Base-by-base conservation (phyloP, 2,113 vertebrate species). In the Grallaria varia region DNA sequence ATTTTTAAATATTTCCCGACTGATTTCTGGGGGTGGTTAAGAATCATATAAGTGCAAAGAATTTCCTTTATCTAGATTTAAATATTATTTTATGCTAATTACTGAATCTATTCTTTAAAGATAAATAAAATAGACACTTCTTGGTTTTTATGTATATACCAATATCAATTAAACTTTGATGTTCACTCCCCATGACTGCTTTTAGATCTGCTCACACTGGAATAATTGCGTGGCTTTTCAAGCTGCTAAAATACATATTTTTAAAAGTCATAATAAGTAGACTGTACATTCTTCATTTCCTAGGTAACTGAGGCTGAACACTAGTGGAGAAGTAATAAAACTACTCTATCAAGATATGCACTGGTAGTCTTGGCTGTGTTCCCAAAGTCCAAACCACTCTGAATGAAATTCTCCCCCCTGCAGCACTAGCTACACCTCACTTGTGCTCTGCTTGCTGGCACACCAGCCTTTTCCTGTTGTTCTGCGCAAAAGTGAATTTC, bases 71-170 rank as follows among this genome's bases (percentile, higher is more conserved):
- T 74, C 40, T 68, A 71, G n/a, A 63, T 35, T 80, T 86, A 80
- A 91, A 91, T 93, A 79, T 77, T 77, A 69, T 90, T 94, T 93
- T 63, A 55, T 86, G 44, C 11, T 90, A 81, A 93, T 84, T 90
- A 33, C 8, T 74, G 50, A 76, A 79, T 33, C 12, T 82, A 53
- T 73, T 92, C 10, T 68, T 95, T 85, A 47, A 80, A 77, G 39
- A 74, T 39, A 74, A 85, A 31, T 68, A 79, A 87, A 85, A 84
- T 30, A 58, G 23, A 37, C 4, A 33, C 1, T 77, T 31, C 16
- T 82, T 89, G 53, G 71, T 77, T 93, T 91, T 91, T 74, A 59
- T 23, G 15, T 62, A n/a, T 39, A 12, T 77, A 86, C n/a, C 24
- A 27, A 71, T 40, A 78, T 19, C 35, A 76, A 81, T 81, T 37